Base-by-base conservation (phyloP, 2,888 invertebrate species). In the Philereme vetulata region DNA sequence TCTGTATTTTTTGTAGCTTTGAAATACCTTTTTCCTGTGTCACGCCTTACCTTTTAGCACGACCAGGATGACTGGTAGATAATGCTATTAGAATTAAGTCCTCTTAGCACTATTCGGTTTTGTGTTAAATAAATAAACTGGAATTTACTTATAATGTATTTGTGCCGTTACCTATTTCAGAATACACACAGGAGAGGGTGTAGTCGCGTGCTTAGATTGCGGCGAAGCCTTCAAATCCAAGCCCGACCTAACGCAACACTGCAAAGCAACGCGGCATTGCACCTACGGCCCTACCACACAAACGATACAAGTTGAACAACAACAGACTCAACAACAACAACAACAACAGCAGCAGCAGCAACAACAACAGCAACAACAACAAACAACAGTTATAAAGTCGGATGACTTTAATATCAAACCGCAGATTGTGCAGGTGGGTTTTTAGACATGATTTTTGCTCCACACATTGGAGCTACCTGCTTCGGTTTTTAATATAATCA, bases 181-280 rank as follows among this genome's bases (percentile, higher is more conserved):
- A 78, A 93, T 95, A 44, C 96, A 96, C 77, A 95, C 95, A 32
- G 95, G 95, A 6, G 96, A 96, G 76, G 95, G 95, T 49, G 95
- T 95, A 0, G 95, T 95, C 65, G 94, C 95, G 8, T 96, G 96
- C 74, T 92, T 95, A 52, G 95, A 95, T 68, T 96, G 96, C 75
- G 96, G 96, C 21, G 96, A 96, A 82, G 95, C 95, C 9, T 96
- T 96, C 83, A 94, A 95, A 71, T 93, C 94, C 70, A 96, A 95
- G 79, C 88, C 93, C 11, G 96, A 96, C 66, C 83, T 96, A 66
- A 94, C 94, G 68, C 94, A 95, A 70, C 96, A 96, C 78, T 93
- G 93, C 72, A 94, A 94, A 75, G 82, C 93, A 44, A 91, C 93
- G 60, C 92, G 94, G 74, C 92, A 92, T 56, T 91, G 90, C 67